Evolutionary conservation across 2,888 invertebrate species (phyloP), one percentile per base, ranked within the genome.

Genomic region (Barypeithes pellucidus): DNA sequence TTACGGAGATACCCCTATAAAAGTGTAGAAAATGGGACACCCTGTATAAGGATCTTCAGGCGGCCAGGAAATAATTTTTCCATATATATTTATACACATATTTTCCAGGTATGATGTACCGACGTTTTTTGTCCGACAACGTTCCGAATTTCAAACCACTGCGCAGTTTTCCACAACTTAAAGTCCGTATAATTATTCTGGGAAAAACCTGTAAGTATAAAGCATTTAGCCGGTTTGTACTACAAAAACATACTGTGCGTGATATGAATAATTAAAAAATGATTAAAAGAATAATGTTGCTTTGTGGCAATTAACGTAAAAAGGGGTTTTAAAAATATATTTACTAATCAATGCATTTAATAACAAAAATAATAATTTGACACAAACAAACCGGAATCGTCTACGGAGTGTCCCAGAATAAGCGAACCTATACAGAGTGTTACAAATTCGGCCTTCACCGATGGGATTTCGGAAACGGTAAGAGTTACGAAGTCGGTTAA

Each of bases 221-320:
- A 52, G 52, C 52, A 52, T 52, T 52, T n/a, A 52, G 12, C 1
- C 24, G n/a, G n/a, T 52, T 24, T 52, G 24, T 52, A 52, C n/a
- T 18, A 52, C 24, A 24, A 52, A 52, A 52, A 52, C 52, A 52
- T 24, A 22, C 18, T 9, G 22, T 52, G 52, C 52, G 52, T 52
- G 52, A 4, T n/a, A 12, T 7, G 3, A 24, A 52, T 52, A 24
- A 24, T 52, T 52, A 52, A 24, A 52, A 52, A 52, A 52, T 52
- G 24, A 11, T 52, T 24, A 47, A 47, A 47, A 18, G 11, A 1
- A 14, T 20, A 24, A 24, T 52, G 47, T 20, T 20, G 43, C 14
- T 47, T 47, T 47, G 2, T 43, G 43, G 4, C 8, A 43, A 43
- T 47, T 20, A 12, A 47, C 8, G 20, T 47, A 47, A 18, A 47